A percentile compares a stretch with the other conserved stretches of the same genome.
Conservation (phyloP, 2,797 vertebrate genomes). For the Diglossa cyanea region DNA sequence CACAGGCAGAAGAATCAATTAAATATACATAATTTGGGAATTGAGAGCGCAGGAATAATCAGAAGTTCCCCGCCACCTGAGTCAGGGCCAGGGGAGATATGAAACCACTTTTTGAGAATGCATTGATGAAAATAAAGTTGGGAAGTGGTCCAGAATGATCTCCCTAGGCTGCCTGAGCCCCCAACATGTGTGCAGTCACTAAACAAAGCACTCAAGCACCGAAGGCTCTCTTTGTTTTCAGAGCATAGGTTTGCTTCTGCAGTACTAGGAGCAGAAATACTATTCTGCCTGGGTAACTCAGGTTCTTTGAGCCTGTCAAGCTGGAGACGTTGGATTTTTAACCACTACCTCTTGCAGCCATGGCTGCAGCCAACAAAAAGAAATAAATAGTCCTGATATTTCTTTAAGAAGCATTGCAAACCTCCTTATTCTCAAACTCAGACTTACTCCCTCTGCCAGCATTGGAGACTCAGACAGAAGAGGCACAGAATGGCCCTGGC, state of each 20-base stretch:
- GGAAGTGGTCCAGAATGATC: background rate
- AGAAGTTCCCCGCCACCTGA: conserved; percentile 8
- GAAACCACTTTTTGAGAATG: conserved; percentile 17
- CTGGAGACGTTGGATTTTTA: background rate
- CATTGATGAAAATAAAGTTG: conserved; percentile 42
- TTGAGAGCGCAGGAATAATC: background rate
- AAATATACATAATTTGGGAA: conserved; percentile 50
- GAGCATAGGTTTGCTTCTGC: background rate
- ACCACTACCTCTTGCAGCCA: background rate
- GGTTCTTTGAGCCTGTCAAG: background rate
- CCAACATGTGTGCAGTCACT: background rate
- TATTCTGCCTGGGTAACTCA: background rate
- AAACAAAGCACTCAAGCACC: conserved; percentile 23
- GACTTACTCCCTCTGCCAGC: background rate
- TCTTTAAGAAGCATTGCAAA: background rate
- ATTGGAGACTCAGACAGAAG: background rate
- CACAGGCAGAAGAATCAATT: conserved; percentile 39
- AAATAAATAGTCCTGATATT: background rate
- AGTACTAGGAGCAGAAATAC: background rate
- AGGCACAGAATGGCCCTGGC: background rate
- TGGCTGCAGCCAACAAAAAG: background rate
- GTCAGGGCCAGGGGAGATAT: conserved; percentile 1
- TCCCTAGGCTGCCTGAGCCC: background rate
- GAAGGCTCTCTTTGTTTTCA: conserved; percentile 28
- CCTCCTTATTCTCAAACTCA: background rate